Evolutionary conservation across 2,797 vertebrate genomes (phyloP), one percentile per base, ranked within the genome.

Genomic region (Squalus acanthias): DNA sequence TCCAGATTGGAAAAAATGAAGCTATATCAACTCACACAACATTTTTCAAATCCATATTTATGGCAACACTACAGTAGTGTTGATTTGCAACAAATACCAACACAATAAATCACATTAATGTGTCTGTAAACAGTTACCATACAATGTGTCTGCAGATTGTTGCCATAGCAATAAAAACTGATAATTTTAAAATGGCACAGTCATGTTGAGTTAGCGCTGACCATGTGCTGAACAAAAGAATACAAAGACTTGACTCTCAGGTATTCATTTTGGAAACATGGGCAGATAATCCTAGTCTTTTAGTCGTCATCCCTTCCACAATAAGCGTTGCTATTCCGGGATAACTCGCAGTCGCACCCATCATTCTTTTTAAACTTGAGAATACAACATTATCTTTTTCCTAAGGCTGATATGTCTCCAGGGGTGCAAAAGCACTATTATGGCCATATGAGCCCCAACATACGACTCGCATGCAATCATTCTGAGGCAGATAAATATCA

Each of bases 11-110:
- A 33, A 72, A 94, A 95, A 72, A 72, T 95, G 67, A 95, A 72
- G 65, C 93, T 46, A 94, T 72, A 95, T 95, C 67, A 95, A 70
- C 46, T 72, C 69, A 53, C 93, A 72, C 20, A 95, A 94, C 39
- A 91, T 91, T 70, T 95, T 95, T 72, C 39, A 50, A 95, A 95
- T 95, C 20, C 67, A 95, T 95, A 95, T 72, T 95, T 95, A 95
- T 72, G 69, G 67, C 93, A 70, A 72, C 46, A 29, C 13, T 50
- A 70, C 67, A 50, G 22, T 72, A 70, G 39, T 95, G 93, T 72
- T 95, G 93, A 95, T 95, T 95, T 95, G 67, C 67, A 46, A 95
- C 39, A 72, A 95, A 95, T 50, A 72, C 20, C 12, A 95, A 50
- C 93, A 95, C 15, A 95, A 95, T 95, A 95, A 95, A 70, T 95